A percentile compares a stretch with the other conserved stretches of the same genome.
Evolutionary conservation across 2,797 vertebrate genomes (phyloP).

Genomic region (Triplophysa yarkandensis): DNA sequence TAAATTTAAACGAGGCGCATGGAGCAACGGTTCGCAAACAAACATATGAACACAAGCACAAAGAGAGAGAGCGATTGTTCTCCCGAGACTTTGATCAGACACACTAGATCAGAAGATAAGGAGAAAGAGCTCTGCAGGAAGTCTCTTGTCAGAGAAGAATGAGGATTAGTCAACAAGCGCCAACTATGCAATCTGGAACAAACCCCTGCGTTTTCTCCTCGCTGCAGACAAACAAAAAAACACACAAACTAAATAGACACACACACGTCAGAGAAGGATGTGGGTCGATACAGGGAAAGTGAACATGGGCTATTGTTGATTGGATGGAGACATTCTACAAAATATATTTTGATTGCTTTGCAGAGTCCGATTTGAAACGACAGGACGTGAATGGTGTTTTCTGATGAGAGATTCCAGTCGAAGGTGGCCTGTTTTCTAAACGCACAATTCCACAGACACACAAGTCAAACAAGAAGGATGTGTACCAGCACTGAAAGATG

Average conservation of each 20-base stretch:
- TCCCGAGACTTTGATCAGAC: slow-evolving; percentile 11
- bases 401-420: no score
- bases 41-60: neutral
- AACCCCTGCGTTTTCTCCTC: slow-evolving; percentile 40
- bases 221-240: slow-evolving; percentile 14
- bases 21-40: neutral
- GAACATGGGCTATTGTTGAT: no score
- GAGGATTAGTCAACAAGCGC: slow-evolving; percentile 55
- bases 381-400: no score
- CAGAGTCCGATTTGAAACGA: no score
- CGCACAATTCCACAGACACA: no score
- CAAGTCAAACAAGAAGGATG: neutral
- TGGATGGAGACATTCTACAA: no score
- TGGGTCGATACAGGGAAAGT: no score
- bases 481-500: neutral
- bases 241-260: slow-evolving; percentile 10
- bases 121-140: neutral
- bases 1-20: neutral
- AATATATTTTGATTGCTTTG: no score
- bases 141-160: slow-evolving; percentile 15
- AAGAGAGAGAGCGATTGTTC: neutral
- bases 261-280: no score
- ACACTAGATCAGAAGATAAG: slow-evolving; percentile 11
- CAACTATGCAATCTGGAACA: slow-evolving; percentile 58
- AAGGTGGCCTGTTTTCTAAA: no score